Percentiles rank a stretch among this genome's conserved stretches.
phyloP scores from a whole-genome alignment of 2,797 vertebrate species.

The Halcyon chelicuti region DNA sequence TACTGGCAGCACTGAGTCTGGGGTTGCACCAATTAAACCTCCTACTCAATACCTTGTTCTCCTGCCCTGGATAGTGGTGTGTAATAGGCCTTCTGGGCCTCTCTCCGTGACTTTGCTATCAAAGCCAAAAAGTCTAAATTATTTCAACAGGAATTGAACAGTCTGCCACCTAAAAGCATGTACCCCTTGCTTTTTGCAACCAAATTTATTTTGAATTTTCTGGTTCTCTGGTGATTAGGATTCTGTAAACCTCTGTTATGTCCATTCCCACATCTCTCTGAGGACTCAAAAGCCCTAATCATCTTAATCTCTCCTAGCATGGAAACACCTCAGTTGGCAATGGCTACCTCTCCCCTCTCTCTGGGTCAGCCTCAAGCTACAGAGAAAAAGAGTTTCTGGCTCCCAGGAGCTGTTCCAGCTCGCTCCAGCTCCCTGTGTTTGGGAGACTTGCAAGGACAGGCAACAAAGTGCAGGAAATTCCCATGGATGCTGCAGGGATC shows the following conservation, averaged over 20 bases:
- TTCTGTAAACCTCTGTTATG: neutral
- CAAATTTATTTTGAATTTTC: neutral
- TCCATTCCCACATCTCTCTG: neutral
- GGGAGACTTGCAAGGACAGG: neutral
- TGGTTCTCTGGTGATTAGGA: neutral
- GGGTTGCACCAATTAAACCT: neutral
- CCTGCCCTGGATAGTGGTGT: neutral
- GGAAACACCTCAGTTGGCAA: neutral
- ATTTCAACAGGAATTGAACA: too few relatives aligned
- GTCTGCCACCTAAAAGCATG: neutral
- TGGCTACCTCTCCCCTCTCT: neutral
- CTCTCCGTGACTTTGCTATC: neutral
- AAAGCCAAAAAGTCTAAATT: too few relatives aligned
- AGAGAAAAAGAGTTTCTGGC: neutral
- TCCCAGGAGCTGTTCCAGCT: neutral
- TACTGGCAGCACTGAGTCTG: neutral
- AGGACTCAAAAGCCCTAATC: neutral
- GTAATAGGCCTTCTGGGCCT: neutral
- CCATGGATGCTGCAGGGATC: neutral
- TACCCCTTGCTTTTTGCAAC: neutral
- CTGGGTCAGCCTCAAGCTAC: neutral
- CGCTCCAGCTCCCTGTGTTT: neutral
- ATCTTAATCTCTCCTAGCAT: neutral
- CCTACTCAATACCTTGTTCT: neutral
- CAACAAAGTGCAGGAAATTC: neutral